A percentile compares a stretch with the other conserved stretches of the same genome.
Conservation (phyloP, 2,797 vertebrate genomes). For the Rhadinocentrus ornatus region DNA sequence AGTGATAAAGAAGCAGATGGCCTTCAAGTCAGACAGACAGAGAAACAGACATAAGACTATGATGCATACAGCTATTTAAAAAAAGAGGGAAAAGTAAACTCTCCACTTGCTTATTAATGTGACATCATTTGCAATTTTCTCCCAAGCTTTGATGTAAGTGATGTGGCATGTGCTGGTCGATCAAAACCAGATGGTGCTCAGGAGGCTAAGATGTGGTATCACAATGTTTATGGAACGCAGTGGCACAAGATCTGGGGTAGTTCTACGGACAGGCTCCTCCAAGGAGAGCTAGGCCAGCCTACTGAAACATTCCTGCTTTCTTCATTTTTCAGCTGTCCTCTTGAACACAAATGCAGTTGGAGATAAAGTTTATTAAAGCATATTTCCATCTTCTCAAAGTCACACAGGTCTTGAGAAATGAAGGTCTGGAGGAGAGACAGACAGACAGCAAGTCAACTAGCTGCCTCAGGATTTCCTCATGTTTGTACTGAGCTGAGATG, state of each 20-base stretch:
- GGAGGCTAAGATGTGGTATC: conserved; percentile 58
- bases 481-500: neutral
- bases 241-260: conserved; percentile 56
- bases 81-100: conserved; percentile 26
- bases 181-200: conserved; percentile 74
- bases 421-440: too few relatives aligned
- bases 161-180: conserved; percentile 60
- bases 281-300: conserved; percentile 6
- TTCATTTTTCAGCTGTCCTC: conserved; percentile 29
- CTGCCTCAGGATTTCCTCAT: neutral
- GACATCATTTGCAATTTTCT: conserved; percentile 74
- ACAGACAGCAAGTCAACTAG: neutral
- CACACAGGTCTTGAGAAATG: neutral
- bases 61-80: conserved; percentile 63
- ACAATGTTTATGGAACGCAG: conserved; percentile 60
- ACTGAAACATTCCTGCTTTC: conserved; percentile 21
- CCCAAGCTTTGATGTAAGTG: conserved; percentile 64
- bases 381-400: conserved; percentile 10
- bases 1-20: conserved; percentile 64
- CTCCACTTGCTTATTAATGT: conserved; percentile 54
- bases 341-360: conserved; percentile 7
- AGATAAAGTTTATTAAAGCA: conserved; percentile 24
- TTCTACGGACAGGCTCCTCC: conserved; percentile 29
- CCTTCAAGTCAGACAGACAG: conserved; percentile 33
- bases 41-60: conserved; percentile 29